phyloP scores from a whole-genome alignment of 2,888 invertebrate species.

The Caenorhabditis sp. region DNA sequence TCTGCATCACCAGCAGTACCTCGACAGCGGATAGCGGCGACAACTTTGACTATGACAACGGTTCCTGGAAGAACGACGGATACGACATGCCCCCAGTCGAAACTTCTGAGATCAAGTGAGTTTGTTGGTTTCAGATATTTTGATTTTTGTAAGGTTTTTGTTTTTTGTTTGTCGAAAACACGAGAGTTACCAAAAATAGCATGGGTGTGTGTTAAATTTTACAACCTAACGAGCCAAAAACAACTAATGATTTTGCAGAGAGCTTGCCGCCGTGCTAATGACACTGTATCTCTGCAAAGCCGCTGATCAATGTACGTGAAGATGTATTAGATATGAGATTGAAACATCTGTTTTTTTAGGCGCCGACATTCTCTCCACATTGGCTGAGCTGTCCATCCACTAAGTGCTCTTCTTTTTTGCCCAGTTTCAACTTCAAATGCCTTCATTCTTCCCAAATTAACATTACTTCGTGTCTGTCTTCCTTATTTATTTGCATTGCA shows the following conservation, averaged over 20 bases:
- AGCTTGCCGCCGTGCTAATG: constrained; percentile 38
- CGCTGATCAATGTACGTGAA: constrained; percentile 42
- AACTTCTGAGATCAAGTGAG: constrained; percentile 35
- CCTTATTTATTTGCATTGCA: constrained; percentile 6
- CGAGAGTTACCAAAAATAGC: background rate
- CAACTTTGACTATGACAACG: constrained; percentile 39
- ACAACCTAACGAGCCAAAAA: background rate
- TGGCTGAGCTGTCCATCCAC: constrained; percentile 33
- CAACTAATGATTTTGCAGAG: constrained; percentile 35
- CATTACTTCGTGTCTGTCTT: constrained; percentile 15
- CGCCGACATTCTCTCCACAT: constrained; percentile 37
- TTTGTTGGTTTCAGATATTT: background rate
- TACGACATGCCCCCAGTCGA: constrained; percentile 46
- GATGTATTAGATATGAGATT: background rate
- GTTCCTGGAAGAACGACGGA: constrained; percentile 50
- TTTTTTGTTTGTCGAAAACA: background rate
- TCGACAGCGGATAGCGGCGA: constrained; percentile 19
- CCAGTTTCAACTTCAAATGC: constrained; percentile 4
- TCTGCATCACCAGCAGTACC: constrained; percentile 23
- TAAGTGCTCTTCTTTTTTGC: constrained; percentile 5
- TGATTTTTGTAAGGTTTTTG: background rate
- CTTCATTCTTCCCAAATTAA: background rate
- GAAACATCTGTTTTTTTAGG: constrained; percentile 23
- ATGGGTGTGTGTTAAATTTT: no score
- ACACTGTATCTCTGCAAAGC: constrained; percentile 43